Conservation (phyloP, 2,888 invertebrate species). For the Sminthurinus aureus region DNA sequence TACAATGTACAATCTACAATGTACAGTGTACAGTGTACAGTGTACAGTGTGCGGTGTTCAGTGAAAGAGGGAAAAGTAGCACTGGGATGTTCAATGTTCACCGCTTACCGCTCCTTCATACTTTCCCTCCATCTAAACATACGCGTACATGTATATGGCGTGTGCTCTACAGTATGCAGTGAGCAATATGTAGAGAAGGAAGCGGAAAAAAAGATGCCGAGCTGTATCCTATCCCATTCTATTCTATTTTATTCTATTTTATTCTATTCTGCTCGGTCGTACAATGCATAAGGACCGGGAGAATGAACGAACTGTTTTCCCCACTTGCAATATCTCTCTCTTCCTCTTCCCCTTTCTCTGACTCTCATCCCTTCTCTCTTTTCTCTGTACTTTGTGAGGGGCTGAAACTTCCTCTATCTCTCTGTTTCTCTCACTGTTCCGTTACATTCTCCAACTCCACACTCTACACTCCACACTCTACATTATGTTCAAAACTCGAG, state of each 20-base stretch:
- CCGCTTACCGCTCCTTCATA: constrained; percentile 40
- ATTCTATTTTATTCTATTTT: constrained; percentile 34
- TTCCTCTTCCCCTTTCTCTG: constrained; percentile 6
- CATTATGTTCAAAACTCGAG: too few relatives aligned
- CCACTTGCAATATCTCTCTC: background rate
- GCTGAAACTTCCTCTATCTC: background rate
- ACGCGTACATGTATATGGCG: too few relatives aligned
- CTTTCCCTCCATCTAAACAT: constrained; percentile 13
- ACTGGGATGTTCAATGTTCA: constrained; percentile 33
- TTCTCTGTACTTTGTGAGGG: background rate
- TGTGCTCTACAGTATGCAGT: background rate
- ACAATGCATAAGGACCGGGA: background rate
- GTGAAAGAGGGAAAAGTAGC: background rate
- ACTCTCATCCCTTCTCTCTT: constrained; percentile 6
- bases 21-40: too few relatives aligned
- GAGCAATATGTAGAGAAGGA: too few relatives aligned
- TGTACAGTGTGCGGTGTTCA: too few relatives aligned
- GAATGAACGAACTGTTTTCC: background rate
- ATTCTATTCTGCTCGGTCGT: too few relatives aligned
- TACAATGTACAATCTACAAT: background rate
- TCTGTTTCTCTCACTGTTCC: background rate
- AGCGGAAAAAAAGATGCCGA: background rate
- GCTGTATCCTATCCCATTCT: constrained; percentile 27
- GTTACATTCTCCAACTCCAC: background rate
- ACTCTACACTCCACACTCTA: background rate